phyloP scores from a whole-genome alignment of 2,797 vertebrate genomes.

The Astyanax mexicanus region DNA sequence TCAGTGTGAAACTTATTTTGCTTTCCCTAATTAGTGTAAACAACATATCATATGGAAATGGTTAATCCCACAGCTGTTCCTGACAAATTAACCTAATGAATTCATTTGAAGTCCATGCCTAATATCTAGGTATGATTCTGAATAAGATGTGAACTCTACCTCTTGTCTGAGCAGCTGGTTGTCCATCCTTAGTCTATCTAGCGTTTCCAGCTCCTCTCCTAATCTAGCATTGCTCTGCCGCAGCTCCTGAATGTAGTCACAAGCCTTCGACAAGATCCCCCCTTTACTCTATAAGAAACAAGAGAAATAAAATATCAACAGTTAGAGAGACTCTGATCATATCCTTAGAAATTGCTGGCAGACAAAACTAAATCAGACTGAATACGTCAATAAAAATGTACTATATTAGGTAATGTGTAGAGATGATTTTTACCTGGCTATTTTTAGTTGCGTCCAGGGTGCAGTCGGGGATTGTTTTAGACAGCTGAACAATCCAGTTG shows the following conservation, averaged over 20 bases:
- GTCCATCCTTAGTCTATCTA: slow-evolving; percentile 90
- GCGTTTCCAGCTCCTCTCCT: slow-evolving; percentile 83
- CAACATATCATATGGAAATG: too few relatives aligned
- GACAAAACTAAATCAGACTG: too few relatives aligned
- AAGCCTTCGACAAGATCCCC: slow-evolving; percentile 94
- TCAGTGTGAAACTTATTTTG: too few relatives aligned
- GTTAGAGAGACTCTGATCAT: not conserved
- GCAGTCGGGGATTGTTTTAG: slow-evolving; percentile 93
- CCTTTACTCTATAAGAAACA: slow-evolving; percentile 87
- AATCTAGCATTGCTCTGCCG: slow-evolving; percentile 89
- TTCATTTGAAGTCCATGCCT: too few relatives aligned
- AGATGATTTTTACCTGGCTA: slow-evolving; percentile 80
- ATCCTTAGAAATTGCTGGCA: not conserved
- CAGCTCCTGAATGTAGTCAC: slow-evolving; percentile 95
- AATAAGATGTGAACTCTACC: slow-evolving; percentile 75
- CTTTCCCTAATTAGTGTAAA: too few relatives aligned
- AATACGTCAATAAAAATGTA: too few relatives aligned
- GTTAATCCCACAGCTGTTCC: too few relatives aligned
- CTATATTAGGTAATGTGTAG: not conserved
- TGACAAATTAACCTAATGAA: too few relatives aligned
- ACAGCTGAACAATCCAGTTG: slow-evolving; percentile 96
- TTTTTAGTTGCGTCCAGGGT: slow-evolving; percentile 92
- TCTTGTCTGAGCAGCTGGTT: slow-evolving; percentile 92
- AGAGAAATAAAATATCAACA: not conserved
- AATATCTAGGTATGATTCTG: too few relatives aligned